Conservation (phyloP, 2,888 invertebrate species). For the Epistrophe grossulariae region DNA sequence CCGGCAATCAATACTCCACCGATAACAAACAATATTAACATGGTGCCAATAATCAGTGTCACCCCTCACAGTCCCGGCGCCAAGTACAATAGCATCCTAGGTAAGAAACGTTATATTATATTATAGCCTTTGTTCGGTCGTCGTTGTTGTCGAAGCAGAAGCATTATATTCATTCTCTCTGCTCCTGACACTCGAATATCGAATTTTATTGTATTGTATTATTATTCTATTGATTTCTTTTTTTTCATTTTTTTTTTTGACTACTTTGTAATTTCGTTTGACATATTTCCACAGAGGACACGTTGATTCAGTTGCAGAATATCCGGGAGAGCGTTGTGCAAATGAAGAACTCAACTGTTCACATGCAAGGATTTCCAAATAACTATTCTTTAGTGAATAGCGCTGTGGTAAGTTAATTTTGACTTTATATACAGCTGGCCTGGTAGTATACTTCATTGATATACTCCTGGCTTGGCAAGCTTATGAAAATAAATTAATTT, state of each 20-base stretch:
- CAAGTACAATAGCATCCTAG: constrained; percentile 88
- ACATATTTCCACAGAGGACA: constrained; percentile 80
- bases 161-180: constrained; percentile 13
- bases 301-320: constrained; percentile 83
- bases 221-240: constrained; percentile 36
- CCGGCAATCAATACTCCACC: constrained; percentile 81
- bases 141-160: background rate
- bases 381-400: constrained; percentile 78
- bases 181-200: constrained; percentile 46
- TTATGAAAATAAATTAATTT: constrained; percentile 32
- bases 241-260: constrained; percentile 23
- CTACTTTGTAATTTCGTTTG: background rate
- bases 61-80: constrained; percentile 94
- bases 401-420: constrained; percentile 78
- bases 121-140: background rate
- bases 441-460: background rate
- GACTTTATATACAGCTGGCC: constrained; percentile 33
- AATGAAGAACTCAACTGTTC: constrained; percentile 83
- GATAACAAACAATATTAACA: constrained; percentile 80
- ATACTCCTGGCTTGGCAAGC: background rate
- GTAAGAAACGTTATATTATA: constrained; percentile 80
- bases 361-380: constrained; percentile 80
- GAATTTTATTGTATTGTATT: constrained; percentile 36
- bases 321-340: constrained; percentile 84
- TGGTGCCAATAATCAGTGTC: constrained; percentile 94